Conservation (phyloP, 2,888 invertebrate species). For the Euspilapteryx auroguttella region DNA sequence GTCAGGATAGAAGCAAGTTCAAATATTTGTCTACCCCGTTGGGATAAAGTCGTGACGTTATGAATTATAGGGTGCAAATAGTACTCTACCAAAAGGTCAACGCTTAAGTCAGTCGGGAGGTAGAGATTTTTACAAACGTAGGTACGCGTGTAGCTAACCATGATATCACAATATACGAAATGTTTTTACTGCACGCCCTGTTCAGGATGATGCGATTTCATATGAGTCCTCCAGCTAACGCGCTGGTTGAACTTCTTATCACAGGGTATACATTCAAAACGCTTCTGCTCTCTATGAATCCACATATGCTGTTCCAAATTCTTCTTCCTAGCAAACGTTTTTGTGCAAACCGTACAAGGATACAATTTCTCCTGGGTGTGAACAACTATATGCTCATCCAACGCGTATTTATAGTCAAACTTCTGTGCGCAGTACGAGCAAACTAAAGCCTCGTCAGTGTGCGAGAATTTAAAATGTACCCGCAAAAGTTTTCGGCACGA, state of each 20-base stretch:
- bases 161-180: too few relatives aligned
- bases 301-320: conserved; percentile 20
- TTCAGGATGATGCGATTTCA: conserved; percentile 30
- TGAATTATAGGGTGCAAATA: too few relatives aligned
- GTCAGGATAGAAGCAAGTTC: too few relatives aligned
- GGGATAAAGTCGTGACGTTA: too few relatives aligned
- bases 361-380: conserved; percentile 19
- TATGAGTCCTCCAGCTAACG: conserved; percentile 24
- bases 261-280: conserved; percentile 17
- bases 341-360: conserved; percentile 17
- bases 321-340: conserved; percentile 18
- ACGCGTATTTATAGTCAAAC: conserved; percentile 12
- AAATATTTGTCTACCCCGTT: too few relatives aligned
- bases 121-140: too few relatives aligned
- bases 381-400: conserved; percentile 14
- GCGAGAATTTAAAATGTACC: conserved; percentile 5
- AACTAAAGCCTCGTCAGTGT: conserved; percentile 4
- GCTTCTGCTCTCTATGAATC: conserved; percentile 17
- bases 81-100: too few relatives aligned
- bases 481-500: conserved; percentile 2
- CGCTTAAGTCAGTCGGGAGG: too few relatives aligned
- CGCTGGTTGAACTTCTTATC: conserved; percentile 12
- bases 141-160: too few relatives aligned
- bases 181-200: too few relatives aligned
- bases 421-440: conserved; percentile 10